Percentiles rank a stretch among this genome's conserved stretches.
phyloP scores from a whole-genome alignment of 1,140 invertebrate species.

The Xylocopa sonorina region DNA sequence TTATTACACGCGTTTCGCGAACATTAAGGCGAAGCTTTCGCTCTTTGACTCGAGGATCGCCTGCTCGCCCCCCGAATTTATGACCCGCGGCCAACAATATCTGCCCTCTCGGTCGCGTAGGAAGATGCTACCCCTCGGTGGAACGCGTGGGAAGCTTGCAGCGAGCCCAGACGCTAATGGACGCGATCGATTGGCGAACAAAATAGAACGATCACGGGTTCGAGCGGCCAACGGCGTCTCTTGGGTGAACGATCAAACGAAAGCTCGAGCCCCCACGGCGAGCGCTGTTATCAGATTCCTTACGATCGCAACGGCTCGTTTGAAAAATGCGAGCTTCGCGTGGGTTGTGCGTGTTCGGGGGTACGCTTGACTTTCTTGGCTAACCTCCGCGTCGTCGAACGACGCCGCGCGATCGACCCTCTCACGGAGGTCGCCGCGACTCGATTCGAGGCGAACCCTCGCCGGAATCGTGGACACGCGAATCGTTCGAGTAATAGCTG shows the following conservation, averaged over 20 bases:
- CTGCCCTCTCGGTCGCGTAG: no score
- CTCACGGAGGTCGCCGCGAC: slow-evolving; percentile 39
- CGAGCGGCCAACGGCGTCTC: no score
- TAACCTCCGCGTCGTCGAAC: slow-evolving; percentile 9
- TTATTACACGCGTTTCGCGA: slow-evolving; percentile 18
- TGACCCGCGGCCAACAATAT: slow-evolving; percentile 8
- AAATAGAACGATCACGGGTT: no score
- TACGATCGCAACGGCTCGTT: slow-evolving; percentile 30
- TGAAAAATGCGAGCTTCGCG: slow-evolving; percentile 66
- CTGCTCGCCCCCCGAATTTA: not conserved
- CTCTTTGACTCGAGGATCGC: not conserved
- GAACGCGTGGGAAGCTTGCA: not conserved
- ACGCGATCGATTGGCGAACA: not conserved
- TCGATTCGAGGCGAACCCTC: slow-evolving; percentile 46
- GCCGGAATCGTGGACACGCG: slow-evolving; percentile 52
- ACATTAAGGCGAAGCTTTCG: slow-evolving; percentile 3
- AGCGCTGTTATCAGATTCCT: slow-evolving; percentile 32
- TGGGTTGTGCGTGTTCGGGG: slow-evolving; percentile 59
- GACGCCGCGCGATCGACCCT: not conserved
- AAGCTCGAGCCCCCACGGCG: no score
- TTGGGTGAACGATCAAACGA: no score
- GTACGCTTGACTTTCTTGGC: slow-evolving; percentile 29
- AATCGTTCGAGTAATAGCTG: slow-evolving; percentile 56
- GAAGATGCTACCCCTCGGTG: no score
- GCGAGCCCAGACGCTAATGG: not conserved